Conservation (phyloP, 2,888 invertebrate species). For the Diplazon laetatorius region DNA sequence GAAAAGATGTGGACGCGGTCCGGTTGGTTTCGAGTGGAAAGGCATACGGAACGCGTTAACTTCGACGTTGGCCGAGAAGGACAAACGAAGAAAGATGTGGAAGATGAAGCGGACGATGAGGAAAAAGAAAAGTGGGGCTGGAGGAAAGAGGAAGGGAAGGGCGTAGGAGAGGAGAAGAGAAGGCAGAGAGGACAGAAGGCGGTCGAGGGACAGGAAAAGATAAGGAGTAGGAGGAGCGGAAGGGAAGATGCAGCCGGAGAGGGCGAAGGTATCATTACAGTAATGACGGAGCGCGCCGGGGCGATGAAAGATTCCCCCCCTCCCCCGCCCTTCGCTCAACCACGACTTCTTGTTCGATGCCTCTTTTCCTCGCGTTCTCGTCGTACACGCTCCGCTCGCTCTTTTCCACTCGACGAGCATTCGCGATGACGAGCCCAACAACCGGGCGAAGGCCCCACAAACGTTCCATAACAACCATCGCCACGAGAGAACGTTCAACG, state of each 20-base stretch:
- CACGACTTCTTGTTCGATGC: conserved; percentile 65
- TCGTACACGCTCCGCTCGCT: conserved; percentile 2
- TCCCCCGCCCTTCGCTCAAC: no score
- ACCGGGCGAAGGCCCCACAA: no score
- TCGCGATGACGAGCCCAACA: no score
- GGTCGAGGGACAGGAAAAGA: conserved; percentile 41
- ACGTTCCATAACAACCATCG: no score
- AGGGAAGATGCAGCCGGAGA: conserved; percentile 55
- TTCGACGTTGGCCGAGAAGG: no score
- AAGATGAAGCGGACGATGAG: not conserved
- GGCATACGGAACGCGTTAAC: no score
- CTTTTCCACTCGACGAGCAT: conserved; percentile 8
- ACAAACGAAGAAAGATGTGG: no score
- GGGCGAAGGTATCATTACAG: conserved; percentile 78
- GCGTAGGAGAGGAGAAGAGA: conserved; percentile 14
- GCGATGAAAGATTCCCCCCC: conserved; percentile 70
- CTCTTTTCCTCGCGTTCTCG: conserved; percentile 32
- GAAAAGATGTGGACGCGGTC: no score
- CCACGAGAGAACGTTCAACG: no score
- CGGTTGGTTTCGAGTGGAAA: no score
- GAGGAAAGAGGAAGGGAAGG: conserved; percentile 16
- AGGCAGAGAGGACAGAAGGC: conserved; percentile 28
- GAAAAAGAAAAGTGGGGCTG: not conserved
- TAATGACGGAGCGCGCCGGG: conserved; percentile 76
- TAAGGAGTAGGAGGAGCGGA: conserved; percentile 31